Evolutionary conservation across 2,113 vertebrate species (phyloP).

Genomic region (Paralichthys olivaceus): DNA sequence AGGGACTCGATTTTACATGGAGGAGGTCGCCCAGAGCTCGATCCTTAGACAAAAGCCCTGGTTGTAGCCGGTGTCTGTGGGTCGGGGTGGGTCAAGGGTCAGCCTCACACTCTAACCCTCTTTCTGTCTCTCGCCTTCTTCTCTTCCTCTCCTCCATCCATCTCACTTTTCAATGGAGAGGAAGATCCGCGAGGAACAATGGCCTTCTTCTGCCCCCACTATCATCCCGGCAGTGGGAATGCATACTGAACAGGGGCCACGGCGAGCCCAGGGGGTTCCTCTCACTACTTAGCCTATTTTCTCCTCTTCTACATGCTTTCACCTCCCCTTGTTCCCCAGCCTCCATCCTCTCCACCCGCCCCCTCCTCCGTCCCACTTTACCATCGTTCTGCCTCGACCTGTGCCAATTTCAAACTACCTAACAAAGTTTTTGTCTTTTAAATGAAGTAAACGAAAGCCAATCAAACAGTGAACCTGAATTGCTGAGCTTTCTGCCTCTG

Average conservation of each 20-base stretch:
- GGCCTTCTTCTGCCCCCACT: conserved; percentile 74
- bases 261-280: conserved; percentile 52
- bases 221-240: conserved; percentile 78
- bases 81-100: conserved; percentile 72
- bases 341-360: conserved; percentile 14
- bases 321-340: conserved; percentile 24
- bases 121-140: conserved; percentile 69
- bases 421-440: conserved; percentile 13
- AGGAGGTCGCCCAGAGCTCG: conserved; percentile 71
- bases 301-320: conserved; percentile 53
- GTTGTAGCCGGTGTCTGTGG: conserved; percentile 77
- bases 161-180: conserved; percentile 71
- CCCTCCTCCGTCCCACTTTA: conserved; percentile 26
- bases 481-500: conserved; percentile 11
- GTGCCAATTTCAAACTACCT: conserved; percentile 24
- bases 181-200: conserved; percentile 80
- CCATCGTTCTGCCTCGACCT: conserved; percentile 22
- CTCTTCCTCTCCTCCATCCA: conserved; percentile 77
- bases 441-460: conserved; percentile 10
- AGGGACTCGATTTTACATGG: conserved; percentile 72
- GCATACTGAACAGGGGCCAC: conserved; percentile 78
- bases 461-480: conserved; percentile 3
- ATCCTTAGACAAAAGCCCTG: conserved; percentile 74
- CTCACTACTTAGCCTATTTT: conserved; percentile 56
- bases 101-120: conserved; percentile 60